Conservation (phyloP, 2,888 invertebrate genomes). For the Copidosoma aretas region DNA sequence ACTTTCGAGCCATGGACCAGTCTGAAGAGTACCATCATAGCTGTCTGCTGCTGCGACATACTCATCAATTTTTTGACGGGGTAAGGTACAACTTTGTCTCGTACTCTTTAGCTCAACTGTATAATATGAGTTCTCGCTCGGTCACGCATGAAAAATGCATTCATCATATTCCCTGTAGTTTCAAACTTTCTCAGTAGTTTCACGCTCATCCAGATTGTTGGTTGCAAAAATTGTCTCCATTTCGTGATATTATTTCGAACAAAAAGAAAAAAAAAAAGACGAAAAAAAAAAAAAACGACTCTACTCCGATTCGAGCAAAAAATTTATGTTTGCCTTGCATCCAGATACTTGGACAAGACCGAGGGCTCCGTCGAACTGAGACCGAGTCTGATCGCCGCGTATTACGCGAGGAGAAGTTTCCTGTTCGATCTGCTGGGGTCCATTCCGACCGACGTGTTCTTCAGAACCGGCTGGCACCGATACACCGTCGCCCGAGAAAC, state of each 20-base stretch:
- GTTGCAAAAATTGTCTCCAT: too few relatives aligned
- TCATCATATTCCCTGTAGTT: too few relatives aligned
- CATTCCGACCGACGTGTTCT: slow-evolving; percentile 55
- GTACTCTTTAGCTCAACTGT: too few relatives aligned
- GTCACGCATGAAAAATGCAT: too few relatives aligned
- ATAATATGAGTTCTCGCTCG: too few relatives aligned
- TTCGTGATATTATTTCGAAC: too few relatives aligned
- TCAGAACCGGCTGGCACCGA: slow-evolving; percentile 45
- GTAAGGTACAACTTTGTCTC: slow-evolving; percentile 42
- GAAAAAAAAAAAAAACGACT: too few relatives aligned
- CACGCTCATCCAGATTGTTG: neutral
- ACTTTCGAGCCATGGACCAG: slow-evolving; percentile 45
- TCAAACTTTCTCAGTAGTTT: too few relatives aligned
- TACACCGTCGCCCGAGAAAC: slow-evolving; percentile 48
- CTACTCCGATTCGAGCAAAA: too few relatives aligned
- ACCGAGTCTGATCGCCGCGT: slow-evolving; percentile 44
- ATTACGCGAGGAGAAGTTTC: slow-evolving; percentile 49
- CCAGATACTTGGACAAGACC: slow-evolving; percentile 52
- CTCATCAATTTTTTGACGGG: slow-evolving; percentile 58
- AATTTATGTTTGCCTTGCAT: neutral
- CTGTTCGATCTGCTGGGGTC: slow-evolving; percentile 54
- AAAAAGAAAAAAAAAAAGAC: too few relatives aligned
- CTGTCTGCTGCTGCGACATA: slow-evolving; percentile 54
- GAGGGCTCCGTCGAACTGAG: slow-evolving; percentile 50
- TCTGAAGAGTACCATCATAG: slow-evolving; percentile 51